Evolutionary conservation across 2,888 invertebrate genomes (phyloP).

Genomic region (Leptopilina drosophilae): DNA sequence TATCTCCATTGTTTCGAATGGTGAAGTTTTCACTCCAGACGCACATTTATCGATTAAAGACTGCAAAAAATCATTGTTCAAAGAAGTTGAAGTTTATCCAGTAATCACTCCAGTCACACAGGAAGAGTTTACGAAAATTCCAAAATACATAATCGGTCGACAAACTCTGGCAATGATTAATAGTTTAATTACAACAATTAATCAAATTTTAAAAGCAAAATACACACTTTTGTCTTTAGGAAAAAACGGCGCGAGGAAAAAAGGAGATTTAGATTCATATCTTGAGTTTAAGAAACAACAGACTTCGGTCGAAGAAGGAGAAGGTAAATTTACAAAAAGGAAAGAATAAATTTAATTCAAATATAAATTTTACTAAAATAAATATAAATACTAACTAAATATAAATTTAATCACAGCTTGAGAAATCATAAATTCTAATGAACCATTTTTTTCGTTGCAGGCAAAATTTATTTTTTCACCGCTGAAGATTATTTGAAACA

Average conservation of each 20-base stretch:
- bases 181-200: conserved; percentile 63
- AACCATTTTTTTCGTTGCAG: conserved; percentile 61
- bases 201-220: conserved; percentile 68
- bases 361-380: not conserved
- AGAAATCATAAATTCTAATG: conserved; percentile 20
- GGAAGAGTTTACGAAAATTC: conserved; percentile 66
- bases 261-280: conserved; percentile 68
- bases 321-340: conserved; percentile 41
- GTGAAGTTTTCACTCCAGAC: conserved; percentile 31
- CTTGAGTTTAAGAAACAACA: conserved; percentile 68
- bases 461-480: conserved; percentile 68
- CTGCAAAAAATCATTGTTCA: conserved; percentile 69
- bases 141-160: conserved; percentile 72
- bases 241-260: conserved; percentile 67
- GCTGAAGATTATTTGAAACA: conserved; percentile 68
- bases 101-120: conserved; percentile 54
- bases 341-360: not conserved
- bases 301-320: conserved; percentile 51
- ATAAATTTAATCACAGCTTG: not conserved
- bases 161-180: conserved; percentile 65
- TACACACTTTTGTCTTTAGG: conserved; percentile 68
- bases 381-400: no score
- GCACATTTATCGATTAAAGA: conserved; percentile 50
- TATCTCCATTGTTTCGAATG: not conserved
- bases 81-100: conserved; percentile 60